These are phyloP conservation scores for Bradypodion pumilum DNA, from an alignment of 2,797 vertebrate species.

Conservation along the genomic window DNA sequence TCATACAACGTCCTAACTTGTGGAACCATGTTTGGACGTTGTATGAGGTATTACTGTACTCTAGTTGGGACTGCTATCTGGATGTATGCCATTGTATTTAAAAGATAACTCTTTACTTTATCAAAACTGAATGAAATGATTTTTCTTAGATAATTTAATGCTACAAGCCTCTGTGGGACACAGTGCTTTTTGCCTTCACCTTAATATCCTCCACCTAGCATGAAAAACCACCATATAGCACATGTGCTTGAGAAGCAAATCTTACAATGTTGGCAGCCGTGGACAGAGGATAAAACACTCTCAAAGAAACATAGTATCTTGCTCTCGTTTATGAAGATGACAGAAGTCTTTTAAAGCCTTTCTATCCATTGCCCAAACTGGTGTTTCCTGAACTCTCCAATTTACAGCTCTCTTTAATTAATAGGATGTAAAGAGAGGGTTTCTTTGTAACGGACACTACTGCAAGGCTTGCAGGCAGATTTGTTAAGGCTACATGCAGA, in stretches of 20 bases:
- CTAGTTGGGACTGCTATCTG: too few relatives aligned
- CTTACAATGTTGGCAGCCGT: background rate
- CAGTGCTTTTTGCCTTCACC: too few relatives aligned
- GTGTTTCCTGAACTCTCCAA: background rate
- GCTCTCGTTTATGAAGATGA: background rate
- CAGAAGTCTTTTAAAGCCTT: background rate
- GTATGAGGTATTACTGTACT: too few relatives aligned
- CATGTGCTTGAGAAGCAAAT: background rate
- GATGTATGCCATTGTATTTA: too few relatives aligned
- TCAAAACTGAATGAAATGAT: too few relatives aligned
- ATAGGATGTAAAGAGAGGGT: background rate
- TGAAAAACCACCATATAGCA: background rate
- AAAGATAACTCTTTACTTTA: too few relatives aligned
- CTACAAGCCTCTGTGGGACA: too few relatives aligned
- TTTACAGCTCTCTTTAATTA: background rate
- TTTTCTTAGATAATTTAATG: too few relatives aligned
- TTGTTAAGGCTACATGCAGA: conserved; percentile 9
- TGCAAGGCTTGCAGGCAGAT: background rate
- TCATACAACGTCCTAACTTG: too few relatives aligned
- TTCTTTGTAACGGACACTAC: background rate
- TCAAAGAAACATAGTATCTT: background rate
- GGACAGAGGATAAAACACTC: background rate
- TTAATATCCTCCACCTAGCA: too few relatives aligned
- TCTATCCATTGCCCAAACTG: background rate
- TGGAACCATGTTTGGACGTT: too few relatives aligned